Evolutionary conservation across 2,888 invertebrate species (phyloP), one percentile per base, ranked within the genome.

Genomic region (Lithophane semibrunnea): DNA sequence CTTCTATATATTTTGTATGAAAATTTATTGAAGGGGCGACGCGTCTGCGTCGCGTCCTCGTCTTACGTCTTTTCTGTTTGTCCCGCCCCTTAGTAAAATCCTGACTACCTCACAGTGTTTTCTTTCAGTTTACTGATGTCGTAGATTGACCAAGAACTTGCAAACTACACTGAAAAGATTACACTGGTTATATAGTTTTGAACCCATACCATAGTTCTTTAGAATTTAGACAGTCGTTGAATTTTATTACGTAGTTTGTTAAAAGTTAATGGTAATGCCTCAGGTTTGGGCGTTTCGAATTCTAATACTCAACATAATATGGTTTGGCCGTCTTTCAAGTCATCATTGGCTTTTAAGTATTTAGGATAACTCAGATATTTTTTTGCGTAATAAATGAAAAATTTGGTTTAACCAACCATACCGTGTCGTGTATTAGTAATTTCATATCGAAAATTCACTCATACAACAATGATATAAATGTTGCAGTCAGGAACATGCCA

Each of bases 181-280:
- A 56, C 9, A 21, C 12, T 56, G 12, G 56, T 5, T 56, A 56
- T 0, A 56, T 56, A n/a, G 56, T 56, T n/a, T 56, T 56, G 56
- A 56, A 56, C n/a, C 5, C 4, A n/a, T n/a, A 10, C n/a, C 10
- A n/a, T n/a, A 56, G 9, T n/a, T 1, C 56, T 56, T 56, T n/a
- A n/a, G n/a, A n/a, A 2, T 37, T 37, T 3, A 37, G 37, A 37
- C 3, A n/a, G 56, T 3, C 56, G 5, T n/a, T 0, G 12, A 13
- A 24, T n/a, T n/a, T n/a, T 56, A n/a, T 2, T 56, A n/a, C 12
- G n/a, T 56, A 56, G 56, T 12, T 56, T 24, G n/a, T 58, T 75
- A 60, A 79, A 78, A 82, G 79, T 75, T 82, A 60, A 75, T 79
- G 82, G 79, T 79, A 65, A 24, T 18, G 16, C 4, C 44, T 58